Conservation (phyloP, 2,113 vertebrate genomes). For the Aplodontia rufa region DNA sequence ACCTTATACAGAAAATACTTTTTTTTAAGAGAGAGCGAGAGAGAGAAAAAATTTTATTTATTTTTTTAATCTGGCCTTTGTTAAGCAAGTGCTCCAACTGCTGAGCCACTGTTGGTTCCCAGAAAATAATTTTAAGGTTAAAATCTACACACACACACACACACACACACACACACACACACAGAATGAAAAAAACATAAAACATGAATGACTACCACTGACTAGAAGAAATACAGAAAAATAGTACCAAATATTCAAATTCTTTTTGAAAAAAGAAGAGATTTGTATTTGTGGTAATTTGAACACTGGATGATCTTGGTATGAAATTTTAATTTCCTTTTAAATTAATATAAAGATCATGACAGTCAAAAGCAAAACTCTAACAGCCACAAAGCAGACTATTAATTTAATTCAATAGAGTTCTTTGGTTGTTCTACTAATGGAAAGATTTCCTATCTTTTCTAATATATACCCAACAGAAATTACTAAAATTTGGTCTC, state of each 20-base stretch:
- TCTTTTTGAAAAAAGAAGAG: not conserved
- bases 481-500: constrained; percentile 7
- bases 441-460: constrained; percentile 3
- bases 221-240: constrained; percentile 12
- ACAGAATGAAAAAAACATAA: not conserved
- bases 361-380: not conserved
- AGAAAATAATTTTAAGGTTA: constrained; percentile 11
- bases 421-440: not conserved
- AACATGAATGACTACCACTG: not conserved
- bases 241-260: not conserved
- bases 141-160: not conserved
- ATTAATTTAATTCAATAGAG: not conserved
- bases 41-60: too few species aligned
- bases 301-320: not conserved
- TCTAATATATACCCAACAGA: not conserved
- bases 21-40: too few species aligned
- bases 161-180: too few species aligned
- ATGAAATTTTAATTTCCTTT: not conserved
- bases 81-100: too few species aligned
- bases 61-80: too few species aligned
- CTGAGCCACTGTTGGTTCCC: too few species aligned
- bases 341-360: not conserved
- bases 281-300: constrained; percentile 12
- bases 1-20: not conserved
- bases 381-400: not conserved